These are phyloP conservation scores for Chymomyza caudatula DNA, from an alignment of 2,888 invertebrate species.

Conservation along the genomic window DNA sequence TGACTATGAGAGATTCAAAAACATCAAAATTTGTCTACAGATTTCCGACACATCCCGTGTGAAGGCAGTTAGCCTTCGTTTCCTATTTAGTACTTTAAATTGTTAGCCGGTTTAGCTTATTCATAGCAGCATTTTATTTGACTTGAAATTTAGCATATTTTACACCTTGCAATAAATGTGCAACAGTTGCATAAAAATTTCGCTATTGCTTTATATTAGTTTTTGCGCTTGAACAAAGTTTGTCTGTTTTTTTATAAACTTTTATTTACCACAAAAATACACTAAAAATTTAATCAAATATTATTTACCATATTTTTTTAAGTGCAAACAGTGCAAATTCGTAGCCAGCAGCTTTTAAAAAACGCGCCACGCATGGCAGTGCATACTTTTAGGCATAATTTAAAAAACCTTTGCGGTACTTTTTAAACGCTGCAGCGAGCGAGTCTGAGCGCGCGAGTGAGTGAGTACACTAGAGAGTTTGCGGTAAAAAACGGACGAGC, in stretches of 20 bases:
- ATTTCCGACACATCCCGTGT: too few relatives aligned
- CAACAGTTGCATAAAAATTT: constrained; percentile 36
- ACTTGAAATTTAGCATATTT: constrained; percentile 2
- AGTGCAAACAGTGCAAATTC: constrained; percentile 45
- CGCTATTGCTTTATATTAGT: constrained; percentile 20
- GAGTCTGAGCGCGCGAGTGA: too few relatives aligned
- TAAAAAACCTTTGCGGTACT: constrained; percentile 26
- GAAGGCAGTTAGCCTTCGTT: background rate
- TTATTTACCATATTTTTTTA: constrained; percentile 51
- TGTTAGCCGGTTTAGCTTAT: background rate
- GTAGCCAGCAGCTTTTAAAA: constrained; percentile 22
- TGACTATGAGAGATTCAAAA: too few relatives aligned
- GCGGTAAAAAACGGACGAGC: background rate
- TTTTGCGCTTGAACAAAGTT: too few relatives aligned
- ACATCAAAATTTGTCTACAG: too few relatives aligned
- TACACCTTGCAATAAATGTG: constrained; percentile 13
- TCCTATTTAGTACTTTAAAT: background rate
- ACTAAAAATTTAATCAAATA: constrained; percentile 49
- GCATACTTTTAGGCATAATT: constrained; percentile 68
- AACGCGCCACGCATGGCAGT: constrained; percentile 49
- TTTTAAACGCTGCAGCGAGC: constrained; percentile 17
- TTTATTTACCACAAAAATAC: background rate
- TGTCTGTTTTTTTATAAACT: constrained; percentile 14
- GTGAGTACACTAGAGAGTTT: background rate
- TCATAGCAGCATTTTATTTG: background rate